Base-by-base conservation (phyloP, 2,113 vertebrate species). In the Larimichthys polyactis region DNA sequence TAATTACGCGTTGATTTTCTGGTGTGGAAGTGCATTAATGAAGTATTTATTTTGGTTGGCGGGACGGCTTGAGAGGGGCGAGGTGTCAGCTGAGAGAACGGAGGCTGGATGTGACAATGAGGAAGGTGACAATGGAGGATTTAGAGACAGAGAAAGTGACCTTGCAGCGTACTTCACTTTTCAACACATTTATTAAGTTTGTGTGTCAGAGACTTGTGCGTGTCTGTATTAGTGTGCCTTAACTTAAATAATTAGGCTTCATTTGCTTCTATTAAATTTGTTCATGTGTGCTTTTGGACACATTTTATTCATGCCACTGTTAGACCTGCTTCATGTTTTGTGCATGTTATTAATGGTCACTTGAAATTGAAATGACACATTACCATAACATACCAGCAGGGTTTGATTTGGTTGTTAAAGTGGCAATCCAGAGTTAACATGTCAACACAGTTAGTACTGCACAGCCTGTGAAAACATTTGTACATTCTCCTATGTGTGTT, bases 1-100 rank as follows among this genome's bases (percentile, higher is more conserved):
- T 63, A 88, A 81, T 72, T 64, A 75, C 14, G 48, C 5, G 14
- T 32, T 27, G 54, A 67, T 73, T 80, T 59, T 57, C 9, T 63
- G 59, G 51, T 43, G 58, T 51, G 68, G 64, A 65, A 62, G 27
- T 58, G 62, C 46, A 54, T 76, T 80, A 90, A 82, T 75, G 29
- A 85, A 58, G 27, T 64, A 51, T 77, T 79, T 73, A 63, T 66
- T 74, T 51, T 57, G 51, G 70, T 22, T 63, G 51, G 43, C 1
- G 3, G 51, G 27, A 11, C 11, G 15, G 20, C 2, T 43, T 19
- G 44, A 64, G 29, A 5, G 19, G 43, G 24, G 15, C 3, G 14
- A 75, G 52, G 51, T 57, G 58, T 64, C 44, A 24, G 63, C 20
- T 40, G 36, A 4, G 77, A 24, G 20, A 15, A 20, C 15, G 7